A percentile compares a stretch with the other conserved stretches of the same genome.
phyloP scores from a whole-genome alignment of 2,797 vertebrate genomes.

The Falco naumanni region DNA sequence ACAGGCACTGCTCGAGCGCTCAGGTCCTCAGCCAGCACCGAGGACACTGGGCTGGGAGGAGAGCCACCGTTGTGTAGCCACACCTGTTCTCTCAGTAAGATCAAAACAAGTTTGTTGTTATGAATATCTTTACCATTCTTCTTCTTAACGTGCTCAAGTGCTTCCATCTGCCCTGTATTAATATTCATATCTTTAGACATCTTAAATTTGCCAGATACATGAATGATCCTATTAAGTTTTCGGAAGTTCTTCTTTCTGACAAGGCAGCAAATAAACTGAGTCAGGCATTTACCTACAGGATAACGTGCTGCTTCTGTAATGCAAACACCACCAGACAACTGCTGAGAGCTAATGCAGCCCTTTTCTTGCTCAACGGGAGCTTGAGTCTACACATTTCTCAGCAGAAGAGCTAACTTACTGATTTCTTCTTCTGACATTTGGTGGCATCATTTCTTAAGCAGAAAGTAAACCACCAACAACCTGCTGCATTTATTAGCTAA shows the following conservation, averaged over 20 bases:
- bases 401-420: slow-evolving; percentile 7
- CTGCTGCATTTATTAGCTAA: background rate
- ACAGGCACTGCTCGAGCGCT: background rate
- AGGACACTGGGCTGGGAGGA: background rate
- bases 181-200: slow-evolving; percentile 41
- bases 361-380: slow-evolving; percentile 58
- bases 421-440: slow-evolving; percentile 34
- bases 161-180: slow-evolving; percentile 20
- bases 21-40: background rate
- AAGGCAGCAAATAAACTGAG: slow-evolving; percentile 59
- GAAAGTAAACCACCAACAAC: background rate
- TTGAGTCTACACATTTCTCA: slow-evolving; percentile 42
- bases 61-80: background rate
- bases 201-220: slow-evolving; percentile 34
- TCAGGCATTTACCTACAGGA: slow-evolving; percentile 41
- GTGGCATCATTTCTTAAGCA: slow-evolving; percentile 6
- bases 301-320: slow-evolving; percentile 43
- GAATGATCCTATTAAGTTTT: slow-evolving; percentile 36
- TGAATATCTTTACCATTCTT: background rate
- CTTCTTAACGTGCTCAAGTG: background rate
- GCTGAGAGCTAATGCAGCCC: slow-evolving; percentile 68
- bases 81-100: background rate
- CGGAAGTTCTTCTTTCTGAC: slow-evolving; percentile 51
- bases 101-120: background rate
- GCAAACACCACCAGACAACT: slow-evolving; percentile 50